A percentile compares a stretch with the other conserved stretches of the same genome.
These are phyloP conservation scores for Augochlora pura DNA, from an alignment of 1,140 invertebrate genomes.

Conservation along the genomic window DNA sequence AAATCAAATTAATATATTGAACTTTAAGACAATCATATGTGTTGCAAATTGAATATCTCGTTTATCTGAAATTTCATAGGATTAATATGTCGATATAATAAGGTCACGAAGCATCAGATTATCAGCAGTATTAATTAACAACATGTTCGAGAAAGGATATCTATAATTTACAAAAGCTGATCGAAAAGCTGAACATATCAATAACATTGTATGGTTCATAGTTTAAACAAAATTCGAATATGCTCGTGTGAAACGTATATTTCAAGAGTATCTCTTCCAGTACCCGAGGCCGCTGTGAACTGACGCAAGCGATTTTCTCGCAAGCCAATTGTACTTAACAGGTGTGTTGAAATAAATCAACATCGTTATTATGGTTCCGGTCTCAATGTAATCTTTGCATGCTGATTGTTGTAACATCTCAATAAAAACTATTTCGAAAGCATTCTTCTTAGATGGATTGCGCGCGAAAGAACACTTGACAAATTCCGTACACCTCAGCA, in stretches of 20 bases:
- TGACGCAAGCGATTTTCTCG: not conserved
- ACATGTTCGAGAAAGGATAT: not conserved
- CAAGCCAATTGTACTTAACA: conserved; percentile 19
- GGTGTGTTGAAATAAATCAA: conserved; percentile 35
- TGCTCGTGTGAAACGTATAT: not conserved
- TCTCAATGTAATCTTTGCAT: conserved; percentile 73
- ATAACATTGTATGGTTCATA: not conserved
- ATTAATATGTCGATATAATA: too few species aligned
- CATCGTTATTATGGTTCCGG: conserved; percentile 65
- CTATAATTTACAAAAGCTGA: not conserved
- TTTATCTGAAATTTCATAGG: too few species aligned
- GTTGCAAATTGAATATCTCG: too few species aligned
- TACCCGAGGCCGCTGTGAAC: not conserved
- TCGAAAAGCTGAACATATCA: not conserved
- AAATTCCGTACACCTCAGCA: not conserved
- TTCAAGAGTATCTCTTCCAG: conserved; percentile 18
- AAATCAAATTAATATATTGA: not conserved
- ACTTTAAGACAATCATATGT: too few species aligned
- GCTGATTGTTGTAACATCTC: conserved; percentile 74
- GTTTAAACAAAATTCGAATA: not conserved
- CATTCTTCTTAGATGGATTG: not conserved
- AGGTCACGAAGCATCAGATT: not conserved
- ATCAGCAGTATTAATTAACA: not conserved
- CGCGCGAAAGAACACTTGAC: not conserved
- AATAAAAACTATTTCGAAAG: conserved; percentile 66